Base-by-base conservation (phyloP, 1,140 invertebrate genomes). In the Ganaspis sp. region DNA sequence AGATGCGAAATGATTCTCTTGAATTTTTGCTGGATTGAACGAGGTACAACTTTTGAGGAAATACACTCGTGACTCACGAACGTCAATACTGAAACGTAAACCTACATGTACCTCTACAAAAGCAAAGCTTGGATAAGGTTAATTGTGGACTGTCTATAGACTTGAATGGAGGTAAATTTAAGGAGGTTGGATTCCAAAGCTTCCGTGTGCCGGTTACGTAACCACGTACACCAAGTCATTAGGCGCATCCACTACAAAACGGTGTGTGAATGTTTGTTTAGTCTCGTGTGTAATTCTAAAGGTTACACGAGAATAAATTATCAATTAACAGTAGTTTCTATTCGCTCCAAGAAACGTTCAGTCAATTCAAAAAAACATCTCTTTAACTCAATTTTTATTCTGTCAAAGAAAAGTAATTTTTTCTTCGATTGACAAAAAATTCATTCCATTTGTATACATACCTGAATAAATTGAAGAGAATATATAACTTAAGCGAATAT, bases 81-180 rank as follows among this genome's bases (percentile, higher is more conserved):
- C 45, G 15, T 49, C 45, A 49, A 49, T 49, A 49, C 45, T 49
- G 15, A 49, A 49, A 49, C 45, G 45, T 49, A 49, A 49, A 49
- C 53, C 21, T 58, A 54, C 49, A 54, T 23, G 21, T 8, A 54
- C 19, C 19, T 29, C 54, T 15, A 26, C 21, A 58, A 26, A 26
- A 58, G 54, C 21, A 26, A n/a, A 12, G 54, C 54, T 58, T 58
- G 54, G 54, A 58, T 58, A 64, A 64, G 58, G 23, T 29, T 64
- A 64, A 64, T 64, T 64, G 58, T 29, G 58, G 11, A 64, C 58
- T 29, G 23, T 64, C 58, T 58, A 58, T 29, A 29, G 53, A 26
- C 21, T 0, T 64, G 12, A 64, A 64, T 64, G 23, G 58, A 64
- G 58, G 58, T 64, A 64, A 64, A 29, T 64, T 64, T 64, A 64